Base-by-base conservation (phyloP, 1,140 invertebrate species). In the Episyrphus balteatus region DNA sequence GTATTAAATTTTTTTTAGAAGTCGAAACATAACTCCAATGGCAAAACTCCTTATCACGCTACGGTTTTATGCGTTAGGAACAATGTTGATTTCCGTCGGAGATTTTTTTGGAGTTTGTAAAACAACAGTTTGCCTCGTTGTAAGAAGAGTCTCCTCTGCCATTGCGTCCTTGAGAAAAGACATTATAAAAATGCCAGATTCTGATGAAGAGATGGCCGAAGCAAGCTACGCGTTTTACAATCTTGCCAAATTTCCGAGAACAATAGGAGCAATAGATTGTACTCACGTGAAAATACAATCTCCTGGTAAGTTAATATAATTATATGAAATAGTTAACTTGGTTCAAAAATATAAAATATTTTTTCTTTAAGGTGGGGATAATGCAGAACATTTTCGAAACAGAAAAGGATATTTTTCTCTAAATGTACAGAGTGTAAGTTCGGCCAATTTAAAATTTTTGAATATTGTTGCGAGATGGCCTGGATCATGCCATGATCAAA, bases 391-490 rank as follows among this genome's bases (percentile, higher is more conserved):
- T 6, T 67, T 61, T 45, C n/a, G 61, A 2, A 65, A 68, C 40
- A 54, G 55, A 49, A n/a, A n/a, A n/a, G n/a, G n/a, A n/a, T n/a
- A n/a, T n/a, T n/a, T n/a, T n/a, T n/a, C n/a, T n/a, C n/a, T 69
- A 12, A 66, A 66, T 49, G 57, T 68, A n/a, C 62, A 69, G 40
- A 50, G 51, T 37, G 54, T 64, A 26, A 53, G 53, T 49, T 54
- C 58, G 51, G 47, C 57, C 39, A 49, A 57, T 42, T 50, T 60
- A 32, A 21, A 57, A 42, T 56, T 65, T 38, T 46, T 47, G 11
- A 50, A 66, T 46, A 55, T 65, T 41, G 57, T 65, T 48, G 54
- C 57, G 43, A 52, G 61, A 32, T 62, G 59, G 55, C 65, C 57
- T 18, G 66, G 63, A 18, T 59, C 56, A 10, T 54, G 55, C 10